Percentiles rank a stretch among this genome's conserved stretches.
Evolutionary conservation across 2,888 invertebrate species (phyloP).

Genomic region (Nomada lathburiana): DNA sequence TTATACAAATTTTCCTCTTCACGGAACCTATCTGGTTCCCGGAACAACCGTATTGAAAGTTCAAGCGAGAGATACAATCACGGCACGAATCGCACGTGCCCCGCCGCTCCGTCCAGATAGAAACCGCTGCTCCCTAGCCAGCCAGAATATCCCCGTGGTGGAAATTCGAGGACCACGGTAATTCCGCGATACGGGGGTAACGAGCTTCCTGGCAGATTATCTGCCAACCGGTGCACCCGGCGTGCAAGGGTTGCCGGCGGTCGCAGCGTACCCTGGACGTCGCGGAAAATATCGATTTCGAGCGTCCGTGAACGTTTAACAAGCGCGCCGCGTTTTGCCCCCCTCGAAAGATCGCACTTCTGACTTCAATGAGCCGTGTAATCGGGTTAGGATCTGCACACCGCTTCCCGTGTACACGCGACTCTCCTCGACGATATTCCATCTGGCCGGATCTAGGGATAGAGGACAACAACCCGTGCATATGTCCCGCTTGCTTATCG

Average conservation of each 20-base stretch:
- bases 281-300: constrained; percentile 79
- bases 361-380: constrained; percentile 84
- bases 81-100: background rate
- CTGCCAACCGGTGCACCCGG: constrained; percentile 53
- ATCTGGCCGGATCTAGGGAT: constrained; percentile 72
- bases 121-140: constrained; percentile 3
- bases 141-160: constrained; percentile 36
- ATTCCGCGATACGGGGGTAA: constrained; percentile 75
- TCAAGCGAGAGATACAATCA: constrained; percentile 20
- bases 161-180: constrained; percentile 69
- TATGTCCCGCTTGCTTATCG: constrained; percentile 36
- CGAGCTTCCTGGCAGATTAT: constrained; percentile 77
- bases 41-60: constrained; percentile 1
- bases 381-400: constrained; percentile 82
- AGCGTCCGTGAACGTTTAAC: constrained; percentile 75
- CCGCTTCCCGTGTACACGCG: constrained; percentile 72
- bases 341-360: constrained; percentile 83
- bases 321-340: constrained; percentile 80
- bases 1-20: constrained; percentile 1
- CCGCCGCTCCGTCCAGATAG: constrained; percentile 23
- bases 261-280: constrained; percentile 57
- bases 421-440: constrained; percentile 76
- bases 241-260: constrained; percentile 61
- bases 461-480: constrained; percentile 30
- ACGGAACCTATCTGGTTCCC: constrained; percentile 8